Conservation (phyloP, 2,888 invertebrate genomes). For the Rugalucina vietnamica region DNA sequence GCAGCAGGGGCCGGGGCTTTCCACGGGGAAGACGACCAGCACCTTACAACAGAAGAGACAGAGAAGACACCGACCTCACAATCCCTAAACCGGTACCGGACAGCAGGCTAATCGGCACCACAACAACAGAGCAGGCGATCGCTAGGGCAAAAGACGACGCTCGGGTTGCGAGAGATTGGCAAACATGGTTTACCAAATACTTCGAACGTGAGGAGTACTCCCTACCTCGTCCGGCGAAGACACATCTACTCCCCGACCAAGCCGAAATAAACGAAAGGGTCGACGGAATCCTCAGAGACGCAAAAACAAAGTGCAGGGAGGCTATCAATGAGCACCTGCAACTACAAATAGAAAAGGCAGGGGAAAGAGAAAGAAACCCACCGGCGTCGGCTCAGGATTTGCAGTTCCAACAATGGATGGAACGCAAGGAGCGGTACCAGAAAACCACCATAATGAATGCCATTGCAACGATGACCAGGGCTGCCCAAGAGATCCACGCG, state of each 20-base stretch:
- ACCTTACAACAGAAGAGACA: not conserved
- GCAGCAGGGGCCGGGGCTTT: not conserved
- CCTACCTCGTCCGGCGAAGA: not conserved
- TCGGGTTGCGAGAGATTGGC: not conserved
- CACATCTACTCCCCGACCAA: not conserved
- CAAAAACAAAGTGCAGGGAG: not conserved
- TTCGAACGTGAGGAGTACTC: not conserved
- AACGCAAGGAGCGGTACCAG: not conserved
- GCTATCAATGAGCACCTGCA: not conserved
- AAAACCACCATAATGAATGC: not conserved
- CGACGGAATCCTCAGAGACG: not conserved
- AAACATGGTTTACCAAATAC: not conserved
- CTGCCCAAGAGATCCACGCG: no score
- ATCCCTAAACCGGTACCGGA: not conserved
- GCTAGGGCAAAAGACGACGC: not conserved
- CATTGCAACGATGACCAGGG: not conserved
- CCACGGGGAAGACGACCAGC: not conserved
- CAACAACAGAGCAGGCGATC: not conserved
- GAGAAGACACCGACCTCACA: not conserved
- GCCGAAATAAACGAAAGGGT: not conserved
- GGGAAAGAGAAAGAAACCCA: not conserved
- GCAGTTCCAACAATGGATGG: not conserved
- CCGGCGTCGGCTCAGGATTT: not conserved
- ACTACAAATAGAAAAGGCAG: not conserved
- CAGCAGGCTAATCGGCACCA: not conserved